Conservation (phyloP, 2,888 invertebrate species). For the Octodonta nipae region DNA sequence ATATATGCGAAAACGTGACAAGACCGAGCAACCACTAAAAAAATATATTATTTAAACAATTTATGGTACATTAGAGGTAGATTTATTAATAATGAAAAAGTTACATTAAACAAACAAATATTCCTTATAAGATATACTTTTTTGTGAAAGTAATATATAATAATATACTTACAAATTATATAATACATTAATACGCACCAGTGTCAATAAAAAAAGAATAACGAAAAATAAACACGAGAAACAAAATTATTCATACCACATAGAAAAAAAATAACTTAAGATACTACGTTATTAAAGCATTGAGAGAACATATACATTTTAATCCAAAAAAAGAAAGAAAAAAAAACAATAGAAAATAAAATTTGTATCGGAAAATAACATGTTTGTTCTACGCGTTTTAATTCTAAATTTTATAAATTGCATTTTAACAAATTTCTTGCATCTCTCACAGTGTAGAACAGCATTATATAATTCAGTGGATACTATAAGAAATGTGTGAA, state of each 20-base stretch:
- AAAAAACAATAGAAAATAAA: slow-evolving; percentile 7
- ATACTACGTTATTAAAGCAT: slow-evolving; percentile 16
- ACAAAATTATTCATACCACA: slow-evolving; percentile 18
- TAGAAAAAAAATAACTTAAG: slow-evolving; percentile 14
- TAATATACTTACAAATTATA: slow-evolving; percentile 17
- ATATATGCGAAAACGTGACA: too few relatives aligned
- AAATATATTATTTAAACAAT: too few relatives aligned
- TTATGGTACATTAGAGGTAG: slow-evolving; percentile 41
- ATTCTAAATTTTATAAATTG: too few relatives aligned
- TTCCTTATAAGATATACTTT: slow-evolving; percentile 28
- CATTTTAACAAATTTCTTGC: too few relatives aligned
- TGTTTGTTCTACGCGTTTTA: not conserved
- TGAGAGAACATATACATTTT: slow-evolving; percentile 13
- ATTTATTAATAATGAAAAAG: slow-evolving; percentile 38
- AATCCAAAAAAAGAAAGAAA: slow-evolving; percentile 14
- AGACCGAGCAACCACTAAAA: too few relatives aligned
- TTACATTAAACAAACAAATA: slow-evolving; percentile 35
- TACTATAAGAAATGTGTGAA: too few relatives aligned
- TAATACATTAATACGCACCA: slow-evolving; percentile 27
- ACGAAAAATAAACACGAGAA: slow-evolving; percentile 11
- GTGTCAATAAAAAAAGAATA: slow-evolving; percentile 23
- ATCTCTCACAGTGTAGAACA: too few relatives aligned
- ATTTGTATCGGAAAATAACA: slow-evolving; percentile 4
- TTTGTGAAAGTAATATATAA: slow-evolving; percentile 16
- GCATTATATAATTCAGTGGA: too few relatives aligned